Base-by-base conservation (phyloP, 2,888 invertebrate genomes). In the Epistrophe grossulariae region DNA sequence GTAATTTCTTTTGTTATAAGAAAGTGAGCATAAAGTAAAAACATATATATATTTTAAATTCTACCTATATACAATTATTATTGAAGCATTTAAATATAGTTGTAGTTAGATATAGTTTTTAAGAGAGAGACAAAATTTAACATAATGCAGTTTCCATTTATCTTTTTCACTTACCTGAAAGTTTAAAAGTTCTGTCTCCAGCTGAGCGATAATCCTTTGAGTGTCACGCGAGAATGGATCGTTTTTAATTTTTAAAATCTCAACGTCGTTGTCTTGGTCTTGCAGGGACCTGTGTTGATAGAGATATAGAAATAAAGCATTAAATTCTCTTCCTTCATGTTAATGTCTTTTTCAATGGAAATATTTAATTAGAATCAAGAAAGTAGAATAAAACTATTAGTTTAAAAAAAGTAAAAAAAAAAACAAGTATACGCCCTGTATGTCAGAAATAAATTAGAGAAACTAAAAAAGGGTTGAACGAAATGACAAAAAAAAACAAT, bases 171-270 rank as follows among this genome's bases (percentile, higher is more conserved):
- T 50, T 68, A 70, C 87, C 79, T 83, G 83, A 71, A 79, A 72
- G 76, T 83, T 60, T 64, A 38, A 76, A 76, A 87, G 79, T 83
- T 87, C 83, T 60, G 48, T 48, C 71, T 87, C 83, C 76, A 87
- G 79, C 24, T 79, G 83, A 76, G 87, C 68, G 79, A 83, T 79
- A 79, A 87, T 76, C 79, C 71, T 76, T 72, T 79, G 83, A 87
- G 83, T 66, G 48, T 79, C 79, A 52, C 76, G 79, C 60, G 70
- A 73, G 73, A 74, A 38, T 70, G 72, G 64, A 71, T 71, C 66
- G 79, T 70, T 87, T 71, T 83, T 74, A 70, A 68, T 79, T 85
- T 74, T 85, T 73, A 82, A 82, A 64, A 19, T 74, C 57, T 73
- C 62, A 70, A 79, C 71, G 28, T 38, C 71, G 28, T 38, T 71